These are phyloP conservation scores for Alouatta palliata DNA, from an alignment of 2,113 vertebrate species.

Conservation along the genomic window DNA sequence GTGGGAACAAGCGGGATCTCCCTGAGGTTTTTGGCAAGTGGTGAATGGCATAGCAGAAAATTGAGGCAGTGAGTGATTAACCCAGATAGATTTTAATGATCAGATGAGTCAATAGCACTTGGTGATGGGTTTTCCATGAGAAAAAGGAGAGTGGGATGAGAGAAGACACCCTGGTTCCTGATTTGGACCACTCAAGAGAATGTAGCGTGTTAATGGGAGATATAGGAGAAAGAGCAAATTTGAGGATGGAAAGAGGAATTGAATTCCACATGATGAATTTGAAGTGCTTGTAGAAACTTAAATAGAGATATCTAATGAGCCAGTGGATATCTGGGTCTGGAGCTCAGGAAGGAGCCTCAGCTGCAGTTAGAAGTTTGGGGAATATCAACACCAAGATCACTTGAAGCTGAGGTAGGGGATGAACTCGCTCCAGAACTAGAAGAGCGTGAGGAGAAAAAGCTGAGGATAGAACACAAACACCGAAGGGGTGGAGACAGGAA, in stretches of 20 bases:
- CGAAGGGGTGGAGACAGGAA: background rate
- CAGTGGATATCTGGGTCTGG: background rate
- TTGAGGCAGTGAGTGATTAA: background rate
- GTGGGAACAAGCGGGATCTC: background rate
- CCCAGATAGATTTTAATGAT: background rate
- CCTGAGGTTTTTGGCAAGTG: background rate
- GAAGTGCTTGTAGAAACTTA: background rate
- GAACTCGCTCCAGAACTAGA: background rate
- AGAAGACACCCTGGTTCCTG: background rate
- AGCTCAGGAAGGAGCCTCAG: background rate
- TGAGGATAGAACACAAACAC: background rate
- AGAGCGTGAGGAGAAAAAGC: background rate
- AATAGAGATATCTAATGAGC: background rate
- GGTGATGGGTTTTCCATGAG: no score
- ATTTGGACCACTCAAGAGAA: background rate
- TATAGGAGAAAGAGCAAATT: background rate
- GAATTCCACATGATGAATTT: background rate
- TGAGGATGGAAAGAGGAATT: background rate
- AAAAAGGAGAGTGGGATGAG: no score
- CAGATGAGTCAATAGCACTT: no score
- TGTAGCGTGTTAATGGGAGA: background rate
- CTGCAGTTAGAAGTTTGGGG: background rate
- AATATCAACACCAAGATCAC: fast-evolving
- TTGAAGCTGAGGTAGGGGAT: background rate
- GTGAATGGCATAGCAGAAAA: background rate